These are phyloP conservation scores for Lepidocolaptes lacrymiger DNA, from an alignment of 2,797 vertebrate genomes.

Conservation along the genomic window DNA sequence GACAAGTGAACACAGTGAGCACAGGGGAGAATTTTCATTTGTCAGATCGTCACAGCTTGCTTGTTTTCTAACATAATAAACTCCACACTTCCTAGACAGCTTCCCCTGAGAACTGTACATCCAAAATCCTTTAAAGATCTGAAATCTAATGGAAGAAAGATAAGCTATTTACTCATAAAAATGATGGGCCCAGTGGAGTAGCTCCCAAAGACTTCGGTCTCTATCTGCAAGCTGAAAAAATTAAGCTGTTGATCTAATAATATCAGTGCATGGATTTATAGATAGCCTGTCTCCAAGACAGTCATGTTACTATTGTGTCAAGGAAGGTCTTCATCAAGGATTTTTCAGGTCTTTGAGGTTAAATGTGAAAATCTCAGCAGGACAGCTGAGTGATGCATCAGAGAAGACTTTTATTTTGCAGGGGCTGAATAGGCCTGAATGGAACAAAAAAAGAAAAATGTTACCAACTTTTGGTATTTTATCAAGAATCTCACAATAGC, in stretches of 20 bases:
- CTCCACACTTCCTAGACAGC: background rate
- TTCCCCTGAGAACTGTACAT: background rate
- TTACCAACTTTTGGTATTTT: background rate
- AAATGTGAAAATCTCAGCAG: background rate
- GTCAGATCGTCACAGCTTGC: constrained; percentile 2
- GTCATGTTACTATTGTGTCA: background rate
- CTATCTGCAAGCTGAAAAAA: background rate
- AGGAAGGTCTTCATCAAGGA: background rate
- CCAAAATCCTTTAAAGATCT: background rate
- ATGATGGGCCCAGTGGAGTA: background rate
- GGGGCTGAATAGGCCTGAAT: background rate
- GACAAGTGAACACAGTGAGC: background rate
- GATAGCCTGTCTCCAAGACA: background rate
- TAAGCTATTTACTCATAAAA: constrained; percentile 32
- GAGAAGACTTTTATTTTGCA: background rate
- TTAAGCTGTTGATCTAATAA: background rate
- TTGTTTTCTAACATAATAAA: constrained; percentile 22
- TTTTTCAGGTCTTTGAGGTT: background rate
- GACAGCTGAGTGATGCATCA: background rate
- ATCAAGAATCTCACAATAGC: background rate
- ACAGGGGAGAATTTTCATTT: constrained; percentile 3
- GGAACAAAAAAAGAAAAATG: background rate
- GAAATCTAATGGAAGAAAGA: constrained; percentile 7
- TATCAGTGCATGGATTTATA: background rate
- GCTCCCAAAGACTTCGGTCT: background rate